These are phyloP conservation scores for Polyploca ridens DNA, from an alignment of 2,888 invertebrate species.

Conservation along the genomic window DNA sequence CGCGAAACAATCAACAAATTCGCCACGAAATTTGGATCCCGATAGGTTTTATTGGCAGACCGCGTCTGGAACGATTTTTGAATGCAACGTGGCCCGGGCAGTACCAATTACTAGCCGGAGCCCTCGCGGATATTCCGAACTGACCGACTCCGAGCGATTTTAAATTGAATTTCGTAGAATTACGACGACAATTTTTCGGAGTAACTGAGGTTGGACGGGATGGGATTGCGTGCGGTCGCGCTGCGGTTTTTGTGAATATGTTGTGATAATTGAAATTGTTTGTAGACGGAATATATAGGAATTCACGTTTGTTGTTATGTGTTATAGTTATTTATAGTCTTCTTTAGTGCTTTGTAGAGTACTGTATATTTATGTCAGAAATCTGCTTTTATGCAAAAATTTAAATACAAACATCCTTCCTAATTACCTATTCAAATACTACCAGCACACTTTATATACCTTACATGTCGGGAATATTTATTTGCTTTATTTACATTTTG, in stretches of 20 bases:
- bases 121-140: conserved; percentile 50
- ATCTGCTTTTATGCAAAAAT: too few species aligned
- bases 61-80: conserved; percentile 50
- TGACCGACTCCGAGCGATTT: conserved; percentile 62
- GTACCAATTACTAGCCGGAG: conserved; percentile 66
- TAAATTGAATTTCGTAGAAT: conserved; percentile 71
- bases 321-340: too few species aligned
- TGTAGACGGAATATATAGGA: background rate
- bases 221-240: conserved; percentile 21
- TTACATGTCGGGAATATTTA: too few species aligned
- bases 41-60: conserved; percentile 21
- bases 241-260: background rate
- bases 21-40: conserved; percentile 27
- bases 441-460: too few species aligned
- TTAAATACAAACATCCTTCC: too few species aligned
- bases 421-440: too few species aligned
- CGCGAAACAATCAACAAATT: conserved; percentile 53
- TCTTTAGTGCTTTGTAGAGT: too few species aligned
- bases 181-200: conserved; percentile 63
- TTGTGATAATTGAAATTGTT: background rate
- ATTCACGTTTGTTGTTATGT: too few species aligned
- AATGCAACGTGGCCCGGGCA: conserved; percentile 60
- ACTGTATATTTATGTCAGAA: too few species aligned
- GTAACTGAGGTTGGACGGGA: conserved; percentile 36
- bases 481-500: too few species aligned